Percentiles rank a stretch among this genome's conserved stretches.
Conservation (phyloP, 2,888 invertebrate species). For the Gastrophysa polygoni region DNA sequence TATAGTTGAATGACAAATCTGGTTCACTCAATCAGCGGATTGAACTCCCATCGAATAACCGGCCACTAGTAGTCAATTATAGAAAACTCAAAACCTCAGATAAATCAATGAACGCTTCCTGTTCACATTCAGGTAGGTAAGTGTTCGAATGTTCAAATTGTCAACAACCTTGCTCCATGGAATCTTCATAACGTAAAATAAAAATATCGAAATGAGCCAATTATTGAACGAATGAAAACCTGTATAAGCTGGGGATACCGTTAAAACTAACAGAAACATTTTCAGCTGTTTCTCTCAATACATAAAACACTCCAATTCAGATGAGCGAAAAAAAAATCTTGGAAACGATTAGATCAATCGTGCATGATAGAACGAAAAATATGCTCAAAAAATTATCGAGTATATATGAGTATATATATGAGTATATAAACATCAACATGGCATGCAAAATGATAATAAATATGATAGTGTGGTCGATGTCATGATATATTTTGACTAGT, state of each 20-base stretch:
- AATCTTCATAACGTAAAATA: background rate
- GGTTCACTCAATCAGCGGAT: too few relatives aligned
- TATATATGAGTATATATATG: background rate
- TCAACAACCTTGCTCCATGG: background rate
- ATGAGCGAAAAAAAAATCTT: background rate
- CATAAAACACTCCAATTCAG: background rate
- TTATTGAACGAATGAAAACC: background rate
- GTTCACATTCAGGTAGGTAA: too few relatives aligned
- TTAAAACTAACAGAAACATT: background rate
- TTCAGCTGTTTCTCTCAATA: background rate
- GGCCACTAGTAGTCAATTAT: too few relatives aligned
- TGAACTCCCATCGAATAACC: too few relatives aligned
- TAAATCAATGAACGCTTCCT: background rate
- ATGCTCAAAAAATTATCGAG: background rate
- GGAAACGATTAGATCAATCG: background rate
- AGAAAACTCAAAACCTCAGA: too few relatives aligned
- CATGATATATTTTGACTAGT: too few relatives aligned
- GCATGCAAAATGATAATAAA: background rate
- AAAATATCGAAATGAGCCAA: background rate
- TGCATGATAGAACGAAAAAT: background rate
- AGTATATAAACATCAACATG: background rate
- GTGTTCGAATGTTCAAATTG: too few relatives aligned
- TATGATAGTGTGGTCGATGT: background rate
- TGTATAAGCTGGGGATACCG: background rate
- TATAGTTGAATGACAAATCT: too few relatives aligned